phyloP scores from a whole-genome alignment of 1,140 invertebrate genomes.

The Drosophila funebris region DNA sequence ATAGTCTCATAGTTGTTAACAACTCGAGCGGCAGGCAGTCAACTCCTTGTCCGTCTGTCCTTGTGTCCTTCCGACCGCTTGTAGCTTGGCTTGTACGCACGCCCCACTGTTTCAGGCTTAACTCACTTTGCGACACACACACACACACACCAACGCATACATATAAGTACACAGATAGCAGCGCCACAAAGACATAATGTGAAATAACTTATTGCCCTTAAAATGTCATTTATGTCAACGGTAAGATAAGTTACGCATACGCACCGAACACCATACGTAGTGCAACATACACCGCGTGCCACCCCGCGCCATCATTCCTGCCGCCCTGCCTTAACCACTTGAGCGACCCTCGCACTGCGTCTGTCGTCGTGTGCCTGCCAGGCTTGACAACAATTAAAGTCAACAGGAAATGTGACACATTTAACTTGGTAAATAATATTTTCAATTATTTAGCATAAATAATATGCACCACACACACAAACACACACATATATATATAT shows the following conservation, averaged over 20 bases:
- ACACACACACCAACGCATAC: not conserved
- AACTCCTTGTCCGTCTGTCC: conserved; percentile 26
- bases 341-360: not conserved
- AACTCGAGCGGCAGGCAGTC: conserved; percentile 62
- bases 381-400: conserved; percentile 78
- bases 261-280: conserved; percentile 37
- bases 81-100: conserved; percentile 67
- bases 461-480: conserved; percentile 24
- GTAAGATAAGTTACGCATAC: conserved; percentile 81
- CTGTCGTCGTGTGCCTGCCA: conserved; percentile 38
- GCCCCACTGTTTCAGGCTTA: conserved; percentile 20
- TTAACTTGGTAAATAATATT: conserved; percentile 77
- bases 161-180: not conserved
- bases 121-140: conserved; percentile 6
- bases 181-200: conserved; percentile 64
- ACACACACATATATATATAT: not conserved
- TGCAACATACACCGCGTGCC: not conserved
- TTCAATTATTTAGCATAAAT: conserved; percentile 78
- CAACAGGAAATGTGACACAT: conserved; percentile 80
- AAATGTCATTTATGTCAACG: conserved; percentile 82
- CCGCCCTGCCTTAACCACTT: not conserved
- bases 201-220: conserved; percentile 82
- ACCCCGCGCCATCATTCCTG: not conserved
- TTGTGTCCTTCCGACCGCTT: conserved; percentile 66
- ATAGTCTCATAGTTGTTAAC: conserved; percentile 80